Conservation (phyloP, 2,888 invertebrate species). For the Sinotaia quadrata region DNA sequence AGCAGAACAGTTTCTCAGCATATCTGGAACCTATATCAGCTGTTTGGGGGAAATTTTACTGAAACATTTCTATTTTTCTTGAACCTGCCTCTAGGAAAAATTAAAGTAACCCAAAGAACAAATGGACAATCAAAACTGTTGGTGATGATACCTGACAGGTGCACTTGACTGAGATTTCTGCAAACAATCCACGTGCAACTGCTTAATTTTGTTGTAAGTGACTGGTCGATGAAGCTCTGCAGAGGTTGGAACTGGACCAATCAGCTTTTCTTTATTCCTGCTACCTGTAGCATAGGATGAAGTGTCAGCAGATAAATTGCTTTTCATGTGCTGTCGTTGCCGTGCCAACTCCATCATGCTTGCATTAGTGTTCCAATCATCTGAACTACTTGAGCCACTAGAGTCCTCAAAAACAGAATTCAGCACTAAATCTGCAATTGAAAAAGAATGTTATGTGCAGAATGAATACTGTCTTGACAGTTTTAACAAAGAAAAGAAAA, state of each 20-base stretch:
- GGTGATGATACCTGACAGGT: too few relatives aligned
- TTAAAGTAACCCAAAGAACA: too few relatives aligned
- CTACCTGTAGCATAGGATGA: slow-evolving; percentile 6
- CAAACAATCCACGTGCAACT: slow-evolving; percentile 56
- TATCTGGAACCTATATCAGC: too few relatives aligned
- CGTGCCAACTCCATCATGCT: slow-evolving; percentile 46
- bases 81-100: too few relatives aligned
- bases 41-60: too few relatives aligned
- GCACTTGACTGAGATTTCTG: too few relatives aligned
- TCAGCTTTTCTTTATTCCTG: slow-evolving; percentile 38
- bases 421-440: slow-evolving; percentile 11
- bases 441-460: too few relatives aligned
- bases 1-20: too few relatives aligned
- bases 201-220: slow-evolving; percentile 59
- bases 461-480: too few relatives aligned
- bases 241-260: slow-evolving; percentile 55
- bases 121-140: too few relatives aligned
- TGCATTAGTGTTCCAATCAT: slow-evolving; percentile 49
- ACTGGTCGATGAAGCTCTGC: slow-evolving; percentile 60
- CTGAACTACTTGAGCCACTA: slow-evolving; percentile 40
- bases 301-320: slow-evolving; percentile 13
- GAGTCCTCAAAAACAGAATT: slow-evolving; percentile 28
- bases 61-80: too few relatives aligned
- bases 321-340: slow-evolving; percentile 18
- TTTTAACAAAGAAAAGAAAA: too few relatives aligned